phyloP scores from a whole-genome alignment of 2,888 invertebrate species.

The Lacanobia oleracea region DNA sequence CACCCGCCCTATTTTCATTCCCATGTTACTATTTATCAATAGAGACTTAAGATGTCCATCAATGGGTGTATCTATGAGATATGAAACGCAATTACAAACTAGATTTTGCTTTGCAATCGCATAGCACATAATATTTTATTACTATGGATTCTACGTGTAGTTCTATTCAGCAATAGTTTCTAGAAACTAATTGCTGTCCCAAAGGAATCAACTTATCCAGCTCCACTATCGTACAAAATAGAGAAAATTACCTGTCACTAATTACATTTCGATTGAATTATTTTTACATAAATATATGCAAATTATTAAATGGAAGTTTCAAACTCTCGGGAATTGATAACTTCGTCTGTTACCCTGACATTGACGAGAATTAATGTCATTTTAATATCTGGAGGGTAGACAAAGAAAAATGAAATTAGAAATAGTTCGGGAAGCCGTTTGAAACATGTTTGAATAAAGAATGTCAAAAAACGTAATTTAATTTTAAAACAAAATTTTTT shows the following conservation, averaged over 20 bases:
- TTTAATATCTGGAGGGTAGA: conserved; percentile 44
- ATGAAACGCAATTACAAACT: not conserved
- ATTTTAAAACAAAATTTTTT: not conserved
- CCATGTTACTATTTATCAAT: not conserved
- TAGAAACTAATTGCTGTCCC: conserved; percentile 22
- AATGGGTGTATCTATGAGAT: not conserved
- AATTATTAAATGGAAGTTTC: conserved; percentile 50
- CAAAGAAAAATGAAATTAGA: conserved; percentile 39
- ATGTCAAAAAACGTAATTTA: conserved; percentile 1
- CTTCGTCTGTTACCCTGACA: conserved; percentile 41
- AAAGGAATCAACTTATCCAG: conserved; percentile 12
- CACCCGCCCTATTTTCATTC: no score
- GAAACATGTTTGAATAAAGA: conserved; percentile 13
- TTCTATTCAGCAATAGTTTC: not conserved
- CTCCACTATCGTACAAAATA: conserved; percentile 17
- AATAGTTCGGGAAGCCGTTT: conserved; percentile 26
- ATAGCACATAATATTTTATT: not conserved
- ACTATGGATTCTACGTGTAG: not conserved
- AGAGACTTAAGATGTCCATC: not conserved
- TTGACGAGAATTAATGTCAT: conserved; percentile 57
- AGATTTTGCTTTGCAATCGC: not conserved
- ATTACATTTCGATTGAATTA: conserved; percentile 48
- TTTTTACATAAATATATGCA: conserved; percentile 58
- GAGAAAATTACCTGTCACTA: conserved; percentile 25
- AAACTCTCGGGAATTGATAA: conserved; percentile 60